Base-by-base conservation (phyloP, 1,140 invertebrate genomes). In the Drosophila leontia region DNA sequence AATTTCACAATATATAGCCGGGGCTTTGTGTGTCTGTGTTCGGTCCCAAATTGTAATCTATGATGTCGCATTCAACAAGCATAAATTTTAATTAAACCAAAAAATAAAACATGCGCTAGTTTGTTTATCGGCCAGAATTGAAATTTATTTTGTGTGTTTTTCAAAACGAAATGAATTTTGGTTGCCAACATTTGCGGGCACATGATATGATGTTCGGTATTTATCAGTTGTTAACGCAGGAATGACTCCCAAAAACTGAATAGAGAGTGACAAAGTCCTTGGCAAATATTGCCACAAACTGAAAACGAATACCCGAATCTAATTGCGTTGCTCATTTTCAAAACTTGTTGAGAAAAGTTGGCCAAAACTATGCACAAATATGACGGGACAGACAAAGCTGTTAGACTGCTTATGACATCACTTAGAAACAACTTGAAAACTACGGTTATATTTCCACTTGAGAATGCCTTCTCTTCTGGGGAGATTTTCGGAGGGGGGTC, bases 51-150 rank as follows among this genome's bases (percentile, higher is more conserved):
- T 45, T 67, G 84, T 80, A 75, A 88, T 87, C 77, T 82, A 77
- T 76, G 65, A 75, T 88, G 68, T 53, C 61, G 62, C 45, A 83
- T 88, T 78, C 79, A 82, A 61, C 65, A 79, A 70, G 77, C 84
- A 88, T 87, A 87, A 80, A 87, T 87, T 83, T 88, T 88, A 87
- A 87, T 87, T 87, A 88, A 87, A 80, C 64, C 44, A 39, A 59
- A 61, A 57, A 69, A 70, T 59, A 63, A 63, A 70, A 55, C 42
- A 48, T 35, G 29, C 19, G 17, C 50, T n/a, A 12, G 60, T 51
- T 65, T 48, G 64, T 53, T 51, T 69, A 53, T 69, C 47, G 67
- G 8, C 35, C 47, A 69, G 59, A 81, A 45, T 77, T 65, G 23
- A 53, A 65, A 81, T 81, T 61, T 58, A 82, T 82, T 65, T 70